phyloP scores from a whole-genome alignment of 1,140 invertebrate species.

The Heliconius melpomene region DNA sequence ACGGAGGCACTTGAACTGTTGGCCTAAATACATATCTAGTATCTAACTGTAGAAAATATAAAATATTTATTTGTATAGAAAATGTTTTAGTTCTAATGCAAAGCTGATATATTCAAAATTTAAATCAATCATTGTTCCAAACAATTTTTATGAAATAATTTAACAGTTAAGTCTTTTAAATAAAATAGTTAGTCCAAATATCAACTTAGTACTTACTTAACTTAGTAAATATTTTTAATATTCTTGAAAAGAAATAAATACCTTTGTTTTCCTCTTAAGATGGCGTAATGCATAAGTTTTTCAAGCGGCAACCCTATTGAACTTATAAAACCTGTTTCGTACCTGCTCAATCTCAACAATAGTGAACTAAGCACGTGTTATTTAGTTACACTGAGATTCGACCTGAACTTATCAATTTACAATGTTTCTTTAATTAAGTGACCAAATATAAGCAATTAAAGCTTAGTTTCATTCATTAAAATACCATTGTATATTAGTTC shows the following conservation, averaged over 20 bases:
- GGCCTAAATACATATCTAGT: not conserved
- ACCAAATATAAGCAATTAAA: not conserved
- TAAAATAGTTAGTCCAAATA: no score
- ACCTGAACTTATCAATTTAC: not conserved
- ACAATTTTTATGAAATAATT: no score
- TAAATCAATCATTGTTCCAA: not conserved
- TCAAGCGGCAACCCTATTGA: not conserved
- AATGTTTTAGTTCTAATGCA: not conserved
- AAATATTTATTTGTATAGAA: not conserved
- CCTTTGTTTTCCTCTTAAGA: not conserved
- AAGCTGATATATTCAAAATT: not conserved
- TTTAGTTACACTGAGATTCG: not conserved
- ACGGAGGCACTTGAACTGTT: not conserved
- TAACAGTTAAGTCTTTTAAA: no score
- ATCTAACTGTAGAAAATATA: not conserved
- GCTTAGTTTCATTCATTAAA: not conserved
- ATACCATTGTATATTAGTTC: not conserved
- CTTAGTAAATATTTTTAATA: not conserved
- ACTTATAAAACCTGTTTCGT: constrained; percentile 8
- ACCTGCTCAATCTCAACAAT: constrained; percentile 12
- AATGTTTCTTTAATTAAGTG: not conserved
- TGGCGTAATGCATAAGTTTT: not conserved
- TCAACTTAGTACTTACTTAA: not conserved
- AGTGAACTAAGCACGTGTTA: constrained; percentile 6
- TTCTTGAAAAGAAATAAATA: not conserved